Evolutionary conservation across 2,888 invertebrate species (phyloP).

Genomic region (Trissolcus brochymenae): DNA sequence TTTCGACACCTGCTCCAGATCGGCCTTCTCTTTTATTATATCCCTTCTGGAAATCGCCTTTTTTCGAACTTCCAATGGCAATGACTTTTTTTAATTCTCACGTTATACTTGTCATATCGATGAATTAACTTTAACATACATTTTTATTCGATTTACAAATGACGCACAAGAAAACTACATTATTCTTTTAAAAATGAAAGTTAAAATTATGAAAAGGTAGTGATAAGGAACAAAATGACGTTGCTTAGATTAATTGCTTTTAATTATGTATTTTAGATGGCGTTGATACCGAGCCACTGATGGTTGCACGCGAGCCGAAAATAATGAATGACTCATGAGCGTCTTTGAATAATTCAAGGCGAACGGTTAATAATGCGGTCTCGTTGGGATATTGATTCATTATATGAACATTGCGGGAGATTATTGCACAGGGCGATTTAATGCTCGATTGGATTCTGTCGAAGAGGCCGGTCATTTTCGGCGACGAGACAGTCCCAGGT

Average conservation of each 20-base stretch:
- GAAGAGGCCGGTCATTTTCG: slow-evolving; percentile 40
- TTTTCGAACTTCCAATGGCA: slow-evolving; percentile 10
- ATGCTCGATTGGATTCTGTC: slow-evolving; percentile 52
- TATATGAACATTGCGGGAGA: slow-evolving; percentile 48
- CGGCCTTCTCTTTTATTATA: slow-evolving; percentile 23
- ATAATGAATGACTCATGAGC: slow-evolving; percentile 55
- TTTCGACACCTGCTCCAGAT: slow-evolving; percentile 51
- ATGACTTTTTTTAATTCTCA: slow-evolving; percentile 27
- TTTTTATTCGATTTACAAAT: too few relatives aligned
- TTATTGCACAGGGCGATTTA: slow-evolving; percentile 57
- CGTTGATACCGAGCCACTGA: slow-evolving; percentile 20
- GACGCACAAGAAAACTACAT: too few relatives aligned
- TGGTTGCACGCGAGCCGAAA: slow-evolving; percentile 42
- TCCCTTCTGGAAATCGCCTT: slow-evolving; percentile 9
- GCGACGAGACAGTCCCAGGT: slow-evolving; percentile 55
- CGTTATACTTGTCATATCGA: background rate
- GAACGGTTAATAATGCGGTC: slow-evolving; percentile 49
- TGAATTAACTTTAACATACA: background rate
- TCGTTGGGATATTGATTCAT: slow-evolving; percentile 59
- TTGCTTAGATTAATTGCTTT: slow-evolving; percentile 36
- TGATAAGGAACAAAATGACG: slow-evolving; percentile 26
- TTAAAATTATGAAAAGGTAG: slow-evolving; percentile 30
- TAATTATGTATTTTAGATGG: slow-evolving; percentile 48
- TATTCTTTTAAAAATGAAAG: background rate
- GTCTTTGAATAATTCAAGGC: slow-evolving; percentile 58